Evolutionary conservation across 2,113 vertebrate species (phyloP), one percentile per base, ranked within the genome.

Genomic region (Herpetotheres cachinnans): DNA sequence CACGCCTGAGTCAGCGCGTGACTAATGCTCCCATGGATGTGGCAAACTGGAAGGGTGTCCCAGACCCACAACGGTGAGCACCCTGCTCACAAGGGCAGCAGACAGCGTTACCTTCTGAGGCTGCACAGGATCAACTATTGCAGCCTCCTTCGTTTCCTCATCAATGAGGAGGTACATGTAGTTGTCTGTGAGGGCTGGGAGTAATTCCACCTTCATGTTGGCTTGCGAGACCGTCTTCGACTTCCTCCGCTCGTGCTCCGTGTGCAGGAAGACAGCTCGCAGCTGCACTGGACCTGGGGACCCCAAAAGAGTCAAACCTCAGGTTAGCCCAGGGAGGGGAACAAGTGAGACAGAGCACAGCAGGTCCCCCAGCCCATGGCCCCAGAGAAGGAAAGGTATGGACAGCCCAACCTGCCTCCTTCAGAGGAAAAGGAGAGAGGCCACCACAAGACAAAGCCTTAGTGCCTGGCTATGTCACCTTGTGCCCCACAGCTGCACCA

Each of bases 101-200:
- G 25, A 15, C 17, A 67, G 3, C 16, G 3, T 62, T 96, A 99
- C 99, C 99, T 99, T 99, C 69, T 98, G 97, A 17, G 99, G 99
- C 82, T 99, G 99, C 89, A 99, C 99, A 0, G 99, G 99, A 80
- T 99, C 99, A 5, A 99, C 99, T 1, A 99, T 95, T 15, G 99
- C 99, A 5, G 99, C 99, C 93, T 99, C 99, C 91, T 88, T 98
- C 20, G 99, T 98, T 59, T 99, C 99, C 65, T 97, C 98, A 8
- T 99, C 99, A 1, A 99, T 99, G 73, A 99, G 97, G 18, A 99
- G 99, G 97, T 99, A 99, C 99, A 99, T 99, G 98, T 99, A 99
- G 98, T 99, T 99, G 98, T 99, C 99, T 4, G 98, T 99, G 86
- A 99, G 99, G 4, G 99, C 99, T 1, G 99, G 99, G 19, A 99